Evolutionary conservation across 2,797 vertebrate genomes (phyloP).

Genomic region (Paramormyrops hopkinsi): DNA sequence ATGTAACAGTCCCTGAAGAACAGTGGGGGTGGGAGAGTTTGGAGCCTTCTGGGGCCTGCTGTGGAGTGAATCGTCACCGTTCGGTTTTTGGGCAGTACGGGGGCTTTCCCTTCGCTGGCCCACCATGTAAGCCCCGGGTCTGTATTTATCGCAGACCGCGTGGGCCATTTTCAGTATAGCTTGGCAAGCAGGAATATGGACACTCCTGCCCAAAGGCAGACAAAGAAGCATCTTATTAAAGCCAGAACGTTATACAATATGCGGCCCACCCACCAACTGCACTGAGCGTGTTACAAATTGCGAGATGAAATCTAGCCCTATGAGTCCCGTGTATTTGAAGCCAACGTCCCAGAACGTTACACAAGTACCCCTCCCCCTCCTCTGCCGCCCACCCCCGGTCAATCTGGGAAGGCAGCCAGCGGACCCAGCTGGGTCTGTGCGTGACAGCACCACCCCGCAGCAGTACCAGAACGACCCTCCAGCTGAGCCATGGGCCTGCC

Average conservation of each 20-base stretch:
- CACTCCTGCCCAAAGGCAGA: neutral
- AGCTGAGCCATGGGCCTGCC: neutral
- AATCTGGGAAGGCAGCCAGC: neutral
- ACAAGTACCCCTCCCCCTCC: neutral
- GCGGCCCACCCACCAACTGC: neutral
- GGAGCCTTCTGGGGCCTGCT: neutral
- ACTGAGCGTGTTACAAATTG: neutral
- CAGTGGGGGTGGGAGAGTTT: neutral
- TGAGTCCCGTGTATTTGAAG: neutral
- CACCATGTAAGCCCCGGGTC: neutral
- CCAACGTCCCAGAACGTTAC: constrained; percentile 4
- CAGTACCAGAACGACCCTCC: neutral
- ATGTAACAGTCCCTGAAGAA: neutral
- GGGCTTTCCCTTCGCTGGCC: neutral
- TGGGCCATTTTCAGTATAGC: neutral
- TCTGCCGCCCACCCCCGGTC: neutral
- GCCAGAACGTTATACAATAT: neutral
- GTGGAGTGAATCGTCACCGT: neutral
- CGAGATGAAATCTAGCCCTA: neutral
- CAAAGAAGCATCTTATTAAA: neutral
- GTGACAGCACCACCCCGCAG: neutral
- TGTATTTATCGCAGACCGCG: neutral
- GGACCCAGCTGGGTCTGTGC: neutral
- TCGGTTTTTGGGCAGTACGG: neutral
- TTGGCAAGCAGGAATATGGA: neutral